Percentiles rank a stretch among this genome's conserved stretches.
phyloP scores from a whole-genome alignment of 2,113 vertebrate species.

The Zosterops lateralis region DNA sequence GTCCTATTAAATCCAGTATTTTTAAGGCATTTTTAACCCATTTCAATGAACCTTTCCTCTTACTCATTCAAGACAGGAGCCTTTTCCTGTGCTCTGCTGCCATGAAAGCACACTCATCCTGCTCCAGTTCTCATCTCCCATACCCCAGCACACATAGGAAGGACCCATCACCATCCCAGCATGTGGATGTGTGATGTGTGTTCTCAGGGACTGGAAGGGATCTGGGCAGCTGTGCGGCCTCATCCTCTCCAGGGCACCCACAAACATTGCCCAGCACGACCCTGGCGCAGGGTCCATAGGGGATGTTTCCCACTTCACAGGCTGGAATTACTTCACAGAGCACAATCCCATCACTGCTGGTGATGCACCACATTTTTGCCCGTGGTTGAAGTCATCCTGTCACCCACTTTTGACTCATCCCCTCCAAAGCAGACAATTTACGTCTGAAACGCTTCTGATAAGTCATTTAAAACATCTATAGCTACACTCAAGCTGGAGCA shows the following conservation, averaged over 20 bases:
- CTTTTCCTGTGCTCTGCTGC: neutral
- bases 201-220: neutral
- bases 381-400: neutral
- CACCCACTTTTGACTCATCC: neutral
- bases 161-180: neutral
- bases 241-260: neutral
- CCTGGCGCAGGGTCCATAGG: neutral
- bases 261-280: neutral
- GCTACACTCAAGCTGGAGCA: neutral
- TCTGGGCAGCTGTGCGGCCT: fast-evolving
- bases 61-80: neutral
- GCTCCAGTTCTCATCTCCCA: neutral
- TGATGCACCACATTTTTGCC: neutral
- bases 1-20: neutral
- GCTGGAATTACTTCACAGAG: neutral
- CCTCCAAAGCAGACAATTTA: neutral
- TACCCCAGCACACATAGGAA: fast-evolving
- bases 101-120: neutral
- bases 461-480: neutral
- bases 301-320: neutral
- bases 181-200: too few species aligned
- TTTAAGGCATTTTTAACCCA: neutral
- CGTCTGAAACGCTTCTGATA: neutral
- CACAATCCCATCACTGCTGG: neutral
- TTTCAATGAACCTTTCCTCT: neutral